A percentile compares a stretch with the other conserved stretches of the same genome.
Conservation (phyloP, 2,888 invertebrate genomes). For the Noctua pronuba region DNA sequence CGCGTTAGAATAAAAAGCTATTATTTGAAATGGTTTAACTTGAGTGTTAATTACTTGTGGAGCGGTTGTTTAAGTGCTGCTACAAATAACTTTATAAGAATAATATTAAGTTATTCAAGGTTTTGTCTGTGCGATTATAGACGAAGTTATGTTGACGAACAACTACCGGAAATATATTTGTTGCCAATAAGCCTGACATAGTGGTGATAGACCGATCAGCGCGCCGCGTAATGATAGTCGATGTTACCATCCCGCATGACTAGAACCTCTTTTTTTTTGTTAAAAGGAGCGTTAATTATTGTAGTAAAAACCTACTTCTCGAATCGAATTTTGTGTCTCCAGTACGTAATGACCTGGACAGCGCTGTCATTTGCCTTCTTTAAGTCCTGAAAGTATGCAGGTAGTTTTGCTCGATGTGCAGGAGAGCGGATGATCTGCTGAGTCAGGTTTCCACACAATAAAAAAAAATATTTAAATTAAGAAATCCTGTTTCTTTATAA, state of each 20-base stretch:
- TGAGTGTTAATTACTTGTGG: background rate
- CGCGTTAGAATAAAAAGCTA: conserved; percentile 32
- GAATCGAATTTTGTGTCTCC: background rate
- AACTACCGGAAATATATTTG: too few relatives aligned
- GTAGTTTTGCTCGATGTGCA: background rate
- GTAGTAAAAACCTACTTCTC: background rate
- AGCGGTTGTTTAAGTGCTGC: background rate
- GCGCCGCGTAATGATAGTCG: too few relatives aligned
- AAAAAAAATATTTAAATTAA: background rate
- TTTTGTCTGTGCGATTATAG: too few relatives aligned
- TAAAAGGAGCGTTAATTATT: background rate
- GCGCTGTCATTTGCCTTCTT: background rate
- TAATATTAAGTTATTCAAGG: background rate
- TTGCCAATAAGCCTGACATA: too few relatives aligned
- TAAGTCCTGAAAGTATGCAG: background rate
- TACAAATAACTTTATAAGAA: background rate
- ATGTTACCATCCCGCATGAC: too few relatives aligned
- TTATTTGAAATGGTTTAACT: conserved; percentile 29
- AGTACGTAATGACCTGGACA: background rate
- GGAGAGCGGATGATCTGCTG: background rate
- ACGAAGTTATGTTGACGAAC: too few relatives aligned
- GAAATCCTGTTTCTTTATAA: background rate
- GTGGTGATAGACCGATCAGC: too few relatives aligned
- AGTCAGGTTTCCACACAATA: background rate
- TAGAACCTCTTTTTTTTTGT: too few relatives aligned